Evolutionary conservation across 2,113 vertebrate species (phyloP), one percentile per base, ranked within the genome.

Genomic region (Aspidoscelis tigris): DNA sequence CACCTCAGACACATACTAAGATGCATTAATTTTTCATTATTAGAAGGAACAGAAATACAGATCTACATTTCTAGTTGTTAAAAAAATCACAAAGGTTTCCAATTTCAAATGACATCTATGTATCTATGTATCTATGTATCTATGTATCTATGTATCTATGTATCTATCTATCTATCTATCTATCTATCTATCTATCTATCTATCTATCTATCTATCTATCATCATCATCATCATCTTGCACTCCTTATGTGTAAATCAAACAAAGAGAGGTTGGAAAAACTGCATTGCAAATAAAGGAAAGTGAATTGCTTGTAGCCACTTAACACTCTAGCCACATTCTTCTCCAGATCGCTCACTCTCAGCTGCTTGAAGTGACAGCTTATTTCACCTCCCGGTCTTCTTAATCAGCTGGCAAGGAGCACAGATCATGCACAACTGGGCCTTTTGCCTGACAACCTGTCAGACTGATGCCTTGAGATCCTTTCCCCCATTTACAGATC

Each of bases 201-300:
- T 74, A 3, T 1, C 5, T 74, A 3, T 1, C 5, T 47, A 7
- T 10, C 5, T 65, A 26, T 7, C 39, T 43, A 7, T 44, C 6
- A 20, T 72, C 0, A 12, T 61, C 58, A 33, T 33, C 33, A 33
- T 33, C 33, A 33, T 33, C 33, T 33, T 61, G 58, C 14, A 16
- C 58, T 41, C 14, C 47, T 53, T 64, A 3, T 20, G 58, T 85
- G 70, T 16, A 68, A 12, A 85, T 41, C 81, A 65, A 41, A 14
- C 22, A 69, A 68, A 69, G 1, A 79, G 77, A 83, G 58, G 66
- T 10, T 68, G 11, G 64, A 80, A 84, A 50, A 84, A 11, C 20
- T n/a, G 44, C n/a, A 85, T 73, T 73, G 79, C 81, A 88, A 64
- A 22, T 41, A 86, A 81, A 76, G 53, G 9, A 33, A 74, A 80